Evolutionary conservation across 2,888 invertebrate genomes (phyloP), one percentile per base, ranked within the genome.

Genomic region (Calameuta filiformis): DNA sequence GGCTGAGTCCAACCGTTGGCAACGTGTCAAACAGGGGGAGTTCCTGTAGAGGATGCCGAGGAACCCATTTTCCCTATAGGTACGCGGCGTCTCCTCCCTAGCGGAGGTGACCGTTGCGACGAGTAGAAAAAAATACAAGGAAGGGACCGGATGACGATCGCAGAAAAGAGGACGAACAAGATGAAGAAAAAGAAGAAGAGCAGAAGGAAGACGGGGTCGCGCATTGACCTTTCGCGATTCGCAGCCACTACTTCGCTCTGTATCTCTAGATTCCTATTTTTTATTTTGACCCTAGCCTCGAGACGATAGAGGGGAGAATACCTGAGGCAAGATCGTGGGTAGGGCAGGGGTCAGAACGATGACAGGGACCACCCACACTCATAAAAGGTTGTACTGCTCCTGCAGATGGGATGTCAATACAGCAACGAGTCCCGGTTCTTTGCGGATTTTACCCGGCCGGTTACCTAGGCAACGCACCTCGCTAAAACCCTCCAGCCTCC

Each of bases 361-460:
- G 75, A 56, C 56, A 40, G 31, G 35, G 79, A 80, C 81, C 81
- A 81, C 82, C 81, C 83, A 81, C 84, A 77, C 85, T 88, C 86
- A 87, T 87, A 87, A 88, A 87, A 88, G 84, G 83, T 83, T 83
- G 86, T 86, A 85, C 86, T 88, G 87, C 85, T 81, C 83, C 84
- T 83, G 84, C 84, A 86, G 88, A 88, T 88, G 86, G 87, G 85
- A 87, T 88, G 88, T 88, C 88, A 86, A 88, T 88, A 88, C 86
- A 87, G 85, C 83, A 83, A 81, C 73, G n/a, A 79, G 85, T 87
- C 87, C 87, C 87, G 87, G 87, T 91, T 91, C 90, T 91, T 91
- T 90, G 90, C 89, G 89, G 88, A 89, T 90, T 91, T 90, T 90
- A 90, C 90, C 90, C 90, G 89, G 91, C 90, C 86, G 89, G 91